Conservation (phyloP, 1,140 invertebrate genomes). For the Schlechtendalia chinensis region DNA sequence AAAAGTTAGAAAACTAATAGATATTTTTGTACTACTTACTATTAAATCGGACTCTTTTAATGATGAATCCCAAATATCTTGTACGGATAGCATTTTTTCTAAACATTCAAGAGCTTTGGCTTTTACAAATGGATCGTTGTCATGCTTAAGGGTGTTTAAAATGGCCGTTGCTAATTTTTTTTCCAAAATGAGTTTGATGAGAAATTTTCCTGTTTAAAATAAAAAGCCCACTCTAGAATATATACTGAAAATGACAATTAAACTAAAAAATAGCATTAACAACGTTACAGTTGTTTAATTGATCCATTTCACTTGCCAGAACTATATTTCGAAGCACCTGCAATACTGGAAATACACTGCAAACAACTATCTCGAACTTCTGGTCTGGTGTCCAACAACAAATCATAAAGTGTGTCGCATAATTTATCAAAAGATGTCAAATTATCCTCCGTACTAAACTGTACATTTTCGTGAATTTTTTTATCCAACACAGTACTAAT, state of each 20-base stretch:
- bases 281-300: background rate
- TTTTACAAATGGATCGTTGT: constrained; percentile 41
- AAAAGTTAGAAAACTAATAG: background rate
- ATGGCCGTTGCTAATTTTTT: background rate
- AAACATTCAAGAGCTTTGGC: constrained; percentile 46
- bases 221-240: background rate
- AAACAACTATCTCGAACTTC: constrained; percentile 43
- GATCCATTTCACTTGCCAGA: background rate
- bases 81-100: constrained; percentile 22
- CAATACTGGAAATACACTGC: constrained; percentile 11
- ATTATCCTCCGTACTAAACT: background rate
- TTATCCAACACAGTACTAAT: constrained; percentile 24
- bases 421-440: background rate
- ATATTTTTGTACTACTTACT: constrained; percentile 11
- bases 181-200: constrained; percentile 9
- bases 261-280: background rate
- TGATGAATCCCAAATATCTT: background rate
- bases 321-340: background rate
- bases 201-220: background rate
- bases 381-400: constrained; percentile 36
- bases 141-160: constrained; percentile 24
- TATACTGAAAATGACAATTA: background rate
- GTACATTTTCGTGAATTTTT: background rate
- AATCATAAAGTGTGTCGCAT: constrained; percentile 8
- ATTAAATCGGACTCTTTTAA: constrained; percentile 37